Evolutionary conservation across 2,797 vertebrate species (phyloP), one percentile per base, ranked within the genome.

Genomic region (Bradypodion ventrale): DNA sequence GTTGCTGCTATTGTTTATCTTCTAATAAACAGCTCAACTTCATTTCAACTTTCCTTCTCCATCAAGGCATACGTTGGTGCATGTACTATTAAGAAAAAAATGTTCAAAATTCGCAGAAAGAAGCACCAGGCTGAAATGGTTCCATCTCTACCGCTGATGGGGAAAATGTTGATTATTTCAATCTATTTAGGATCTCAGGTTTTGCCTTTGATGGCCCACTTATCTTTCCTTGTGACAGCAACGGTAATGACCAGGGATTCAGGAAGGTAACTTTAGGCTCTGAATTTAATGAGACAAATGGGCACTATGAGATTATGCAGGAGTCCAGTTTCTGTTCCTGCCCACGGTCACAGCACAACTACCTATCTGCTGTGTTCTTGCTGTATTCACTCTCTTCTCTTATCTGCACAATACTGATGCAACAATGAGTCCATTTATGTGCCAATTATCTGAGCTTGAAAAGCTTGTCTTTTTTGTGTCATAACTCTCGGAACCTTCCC

Each of bases 71-170:
- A 80, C 37, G 59, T 56, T 59, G 46, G 68, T 3, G 49, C 9
- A 9, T 59, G n/a, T 10, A 25, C 68, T 42, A 62, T 63, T 23
- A 40, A 46, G 23, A 66, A 44, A 7, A 60, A 79, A n/a, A 70
- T 52, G 79, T 46, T 32, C 56, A 78, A 7, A 66, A 7, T 23
- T 75, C 29, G 32, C n/a, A 70, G 87, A n/a, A 63, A 83, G 66
- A 44, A 77, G 87, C 85, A 49, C 12, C 2, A 10, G 49, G 10
- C 32, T 63, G 60, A 65, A 75, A 74, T 27, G 35, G 25, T 21
- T 7, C 59, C 13, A 40, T 15, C 42, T 65, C 62, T 46, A 12
- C 5, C 12, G 88, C 19, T 52, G 46, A 65, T 63, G 25, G 78
- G 85, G 87, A 65, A 83, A 80, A 0, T 0, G 3, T 59, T 73